A percentile compares a stretch with the other conserved stretches of the same genome.
Conservation (phyloP, 2,113 vertebrate species). For the Onychostruthus taczanowskii region DNA sequence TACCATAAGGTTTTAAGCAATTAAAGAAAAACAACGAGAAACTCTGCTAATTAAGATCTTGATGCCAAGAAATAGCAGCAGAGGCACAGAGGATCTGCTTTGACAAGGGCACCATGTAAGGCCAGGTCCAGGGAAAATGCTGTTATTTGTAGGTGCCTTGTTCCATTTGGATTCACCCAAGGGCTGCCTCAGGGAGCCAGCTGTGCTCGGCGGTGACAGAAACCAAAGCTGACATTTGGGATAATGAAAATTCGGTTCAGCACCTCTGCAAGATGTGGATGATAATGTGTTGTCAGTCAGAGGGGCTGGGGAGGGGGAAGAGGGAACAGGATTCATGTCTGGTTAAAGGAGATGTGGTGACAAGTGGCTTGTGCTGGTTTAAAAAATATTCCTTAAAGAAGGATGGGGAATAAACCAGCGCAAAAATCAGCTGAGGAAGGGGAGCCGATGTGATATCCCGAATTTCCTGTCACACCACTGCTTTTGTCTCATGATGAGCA, state of each 20-base stretch:
- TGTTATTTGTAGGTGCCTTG: conserved; percentile 71
- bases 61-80: background rate
- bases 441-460: background rate
- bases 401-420: background rate
- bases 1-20: background rate
- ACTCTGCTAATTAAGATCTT: conserved; percentile 58
- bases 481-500: background rate
- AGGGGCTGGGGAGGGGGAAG: background rate
- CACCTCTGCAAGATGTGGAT: conserved; percentile 52
- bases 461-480: background rate
- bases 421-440: background rate
- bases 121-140: conserved; percentile 49
- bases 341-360: conserved; percentile 49
- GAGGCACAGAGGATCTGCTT: background rate
- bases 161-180: conserved; percentile 70
- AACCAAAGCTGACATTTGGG: conserved; percentile 65
- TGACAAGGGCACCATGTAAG: conserved; percentile 68
- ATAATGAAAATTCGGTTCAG: conserved; percentile 74
- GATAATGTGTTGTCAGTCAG: conserved; percentile 69
- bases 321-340: background rate
- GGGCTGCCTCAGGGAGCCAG: conserved; percentile 54
- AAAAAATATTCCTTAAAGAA: background rate
- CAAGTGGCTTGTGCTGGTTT: background rate
- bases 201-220: conserved; percentile 59
- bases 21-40: background rate